phyloP scores from a whole-genome alignment of 1,140 invertebrate species.

The Bombus fervidus region DNA sequence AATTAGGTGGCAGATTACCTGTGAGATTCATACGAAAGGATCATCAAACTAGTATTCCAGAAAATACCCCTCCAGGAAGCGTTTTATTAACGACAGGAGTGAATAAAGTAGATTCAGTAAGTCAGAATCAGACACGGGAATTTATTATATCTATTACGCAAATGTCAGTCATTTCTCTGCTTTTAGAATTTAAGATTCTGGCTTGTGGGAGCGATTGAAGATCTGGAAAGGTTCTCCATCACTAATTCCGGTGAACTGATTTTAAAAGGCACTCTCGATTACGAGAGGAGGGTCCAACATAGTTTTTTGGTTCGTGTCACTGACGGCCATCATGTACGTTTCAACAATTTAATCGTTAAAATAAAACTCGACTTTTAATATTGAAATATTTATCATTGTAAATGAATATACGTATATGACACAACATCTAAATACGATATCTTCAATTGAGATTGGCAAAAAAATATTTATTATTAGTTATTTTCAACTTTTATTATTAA shows the following conservation, averaged over 20 bases:
- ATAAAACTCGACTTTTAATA: neutral
- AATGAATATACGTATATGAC: too few relatives aligned
- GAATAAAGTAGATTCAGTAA: slow-evolving; percentile 82
- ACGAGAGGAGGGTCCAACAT: slow-evolving; percentile 88
- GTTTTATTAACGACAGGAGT: slow-evolving; percentile 85
- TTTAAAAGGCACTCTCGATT: slow-evolving; percentile 90
- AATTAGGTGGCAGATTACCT: slow-evolving; percentile 78
- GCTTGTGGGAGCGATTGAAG: slow-evolving; percentile 86
- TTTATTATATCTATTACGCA: neutral
- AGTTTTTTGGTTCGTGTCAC: slow-evolving; percentile 92
- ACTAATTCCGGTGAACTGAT: slow-evolving; percentile 91
- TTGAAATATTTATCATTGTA: too few relatives aligned
- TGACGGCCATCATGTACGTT: slow-evolving; percentile 89
- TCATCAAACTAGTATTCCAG: slow-evolving; percentile 88
- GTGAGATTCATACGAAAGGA: slow-evolving; percentile 88
- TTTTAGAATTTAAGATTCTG: slow-evolving; percentile 84
- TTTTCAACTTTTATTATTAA: neutral
- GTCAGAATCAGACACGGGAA: slow-evolving; percentile 32
- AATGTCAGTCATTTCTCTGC: neutral
- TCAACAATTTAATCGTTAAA: neutral
- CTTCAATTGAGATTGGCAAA: neutral
- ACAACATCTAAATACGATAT: too few relatives aligned
- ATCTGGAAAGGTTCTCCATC: slow-evolving; percentile 88
- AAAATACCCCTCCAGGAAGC: slow-evolving; percentile 89
- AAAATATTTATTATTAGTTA: neutral